Conservation (phyloP, 2,888 invertebrate species). For the Crioceris asparagi region DNA sequence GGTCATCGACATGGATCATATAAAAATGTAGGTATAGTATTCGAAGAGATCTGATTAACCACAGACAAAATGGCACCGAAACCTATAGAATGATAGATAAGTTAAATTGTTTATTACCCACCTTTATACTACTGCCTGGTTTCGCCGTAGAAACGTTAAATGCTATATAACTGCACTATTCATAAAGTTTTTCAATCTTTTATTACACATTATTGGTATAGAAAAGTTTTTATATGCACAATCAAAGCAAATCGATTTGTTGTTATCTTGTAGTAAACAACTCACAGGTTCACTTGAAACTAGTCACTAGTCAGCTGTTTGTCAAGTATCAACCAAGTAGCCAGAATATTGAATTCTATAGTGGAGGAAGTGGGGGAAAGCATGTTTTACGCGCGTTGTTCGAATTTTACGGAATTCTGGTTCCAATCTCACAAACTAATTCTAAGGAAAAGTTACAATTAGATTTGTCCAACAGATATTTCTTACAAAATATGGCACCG, state of each 20-base stretch:
- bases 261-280: constrained; percentile 22
- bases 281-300: constrained; percentile 24
- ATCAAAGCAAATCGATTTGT: constrained; percentile 15
- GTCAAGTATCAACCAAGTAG: constrained; percentile 21
- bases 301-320: constrained; percentile 30
- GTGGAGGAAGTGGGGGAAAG: constrained; percentile 10
- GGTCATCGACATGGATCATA: no score
- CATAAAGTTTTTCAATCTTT: constrained; percentile 22
- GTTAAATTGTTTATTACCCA: constrained; percentile 5
- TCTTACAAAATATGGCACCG: no score
- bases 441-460: no score
- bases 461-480: no score
- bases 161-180: constrained; percentile 30
- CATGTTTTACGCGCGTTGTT: no score
- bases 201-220: constrained; percentile 24
- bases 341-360: constrained; percentile 8
- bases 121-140: constrained; percentile 15
- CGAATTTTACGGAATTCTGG: no score
- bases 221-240: constrained; percentile 20
- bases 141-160: constrained; percentile 19
- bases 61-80: constrained; percentile 29
- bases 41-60: no score
- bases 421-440: no score
- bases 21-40: no score
- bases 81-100: no score